phyloP scores from a whole-genome alignment of 2,113 vertebrate genomes.

The Syrmaticus mikado region DNA sequence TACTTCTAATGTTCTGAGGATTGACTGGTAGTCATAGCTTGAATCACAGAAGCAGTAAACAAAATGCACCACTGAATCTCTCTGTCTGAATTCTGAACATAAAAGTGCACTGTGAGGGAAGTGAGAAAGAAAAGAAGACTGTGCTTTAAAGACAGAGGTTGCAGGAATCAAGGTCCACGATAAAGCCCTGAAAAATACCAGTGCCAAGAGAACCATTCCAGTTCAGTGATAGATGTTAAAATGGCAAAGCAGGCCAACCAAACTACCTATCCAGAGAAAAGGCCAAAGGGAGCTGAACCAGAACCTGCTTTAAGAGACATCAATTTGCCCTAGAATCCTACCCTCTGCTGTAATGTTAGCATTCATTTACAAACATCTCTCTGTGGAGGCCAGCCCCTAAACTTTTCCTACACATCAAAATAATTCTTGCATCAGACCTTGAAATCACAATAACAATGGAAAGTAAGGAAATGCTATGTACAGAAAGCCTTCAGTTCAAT shows the following conservation, averaged over 20 bases:
- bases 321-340: not conserved
- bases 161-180: not conserved
- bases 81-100: not conserved
- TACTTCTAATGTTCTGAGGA: constrained; percentile 33
- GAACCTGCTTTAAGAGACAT: not conserved
- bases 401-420: not conserved
- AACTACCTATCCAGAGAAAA: not conserved
- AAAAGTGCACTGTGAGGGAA: not conserved
- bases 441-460: not conserved
- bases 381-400: not conserved
- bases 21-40: not conserved
- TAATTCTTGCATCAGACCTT: not conserved
- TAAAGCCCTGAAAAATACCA: not conserved
- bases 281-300: not conserved
- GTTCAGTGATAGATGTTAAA: rapidly evolving
- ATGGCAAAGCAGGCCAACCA: not conserved
- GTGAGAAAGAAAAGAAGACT: not conserved
- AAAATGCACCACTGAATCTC: constrained; percentile 9
- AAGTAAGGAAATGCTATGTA: not conserved
- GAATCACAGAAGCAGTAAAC: constrained; percentile 46
- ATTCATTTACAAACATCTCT: not conserved
- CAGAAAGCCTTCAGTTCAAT: not conserved
- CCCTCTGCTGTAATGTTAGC: not conserved
- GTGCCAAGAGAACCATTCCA: not conserved
- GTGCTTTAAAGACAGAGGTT: not conserved